Evolutionary conservation across 2,113 vertebrate genomes (phyloP), one percentile per base, ranked within the genome.

Genomic region (Nesospiza acunhae): DNA sequence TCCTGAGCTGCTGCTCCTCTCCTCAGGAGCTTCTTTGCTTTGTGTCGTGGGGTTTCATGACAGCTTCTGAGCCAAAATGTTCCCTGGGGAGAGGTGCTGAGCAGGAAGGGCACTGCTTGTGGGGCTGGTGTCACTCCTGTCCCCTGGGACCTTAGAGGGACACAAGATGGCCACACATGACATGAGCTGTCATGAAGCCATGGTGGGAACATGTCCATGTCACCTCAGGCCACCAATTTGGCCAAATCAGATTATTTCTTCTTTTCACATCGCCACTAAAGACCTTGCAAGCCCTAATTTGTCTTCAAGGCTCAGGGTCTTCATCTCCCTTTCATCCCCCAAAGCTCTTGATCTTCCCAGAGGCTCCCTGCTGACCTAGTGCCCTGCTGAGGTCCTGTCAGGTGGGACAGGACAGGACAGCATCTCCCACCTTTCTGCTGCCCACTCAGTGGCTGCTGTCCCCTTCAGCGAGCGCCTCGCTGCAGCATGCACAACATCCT

Each of bases 81-180:
- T 15, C 50, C 27, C 15, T 1, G 1, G 39, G 55, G 41, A 49
- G 11, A 60, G 55, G 11, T 62, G 33, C 74, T 76, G 70, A 9
- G 10, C 72, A 30, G 73, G 47, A 85, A 84, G 30, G 56, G 33
- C 28, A 83, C 0, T 10, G 42, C 75, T 15, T 47, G 33, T 17
- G 17, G 47, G 5, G 3, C 52, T 11, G 0, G 13, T 26, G 35
- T 84, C 72, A 53, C 27, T 66, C 70, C 55, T 47, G 26, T 76
- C 50, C 62, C 2, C 60, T 85, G 20, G 0, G 35, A 31, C 77
- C 74, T 69, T 82, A 66, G 47, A 68, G 63, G 68, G 26, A 44
- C 0, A 0, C 0, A 7, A 67, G 47, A 30, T 90, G 33, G 60
- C 58, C 52, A 17, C 0, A 1, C 23, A 24, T 67, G 44, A 77